Base-by-base conservation (phyloP, 2,113 vertebrate species). In the Mustela nigripes region DNA sequence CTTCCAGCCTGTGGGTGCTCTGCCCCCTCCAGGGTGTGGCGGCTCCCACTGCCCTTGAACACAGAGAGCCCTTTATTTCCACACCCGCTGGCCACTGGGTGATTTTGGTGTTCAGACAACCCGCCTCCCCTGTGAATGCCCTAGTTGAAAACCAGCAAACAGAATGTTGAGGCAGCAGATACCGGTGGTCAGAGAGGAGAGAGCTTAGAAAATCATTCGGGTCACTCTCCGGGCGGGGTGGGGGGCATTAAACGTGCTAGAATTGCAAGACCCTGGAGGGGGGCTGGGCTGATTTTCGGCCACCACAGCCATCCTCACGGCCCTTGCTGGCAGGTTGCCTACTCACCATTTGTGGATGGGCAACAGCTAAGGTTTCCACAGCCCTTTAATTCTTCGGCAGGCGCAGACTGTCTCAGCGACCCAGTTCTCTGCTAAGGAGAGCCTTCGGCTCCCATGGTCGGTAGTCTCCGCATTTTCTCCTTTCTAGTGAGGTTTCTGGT, bases 61-160 rank as follows among this genome's bases (percentile, higher is more conserved):
- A 94, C 89, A 93, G 67, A 87, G 91, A 78, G 45, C 53, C 84
- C 84, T 92, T 96, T 94, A 62, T 96, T 33, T 42, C 79, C 45
- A 60, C 3, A 36, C 90, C 82, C 58, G 33, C 65, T 11, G 53
- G 60, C 62, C 4, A 1, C 90, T 4, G 39, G 39, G 60, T 58
- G 81, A 39, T 65, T 81, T 39, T 63, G 80, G 45, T 79, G 58
- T 67, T 62, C 92, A 79, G 79, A 94, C 73, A 87, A 83, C 8
- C 87, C 69, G 15, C n/a, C 73, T 89, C 87, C 91, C 79, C 19
- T 0, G 91, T 80, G 91, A 97, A 56, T 69, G 82, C 67, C 24
- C 48, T 60, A 10, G 62, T 15, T 56, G 81, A 74, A 82, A 90
- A 78, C n/a, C 60, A 80, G 56, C 31, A 7, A 39, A 56, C 7